A percentile compares a stretch with the other conserved stretches of the same genome.
Conservation (phyloP, 2,797 vertebrate genomes). For the Ctenopoma multispine region DNA sequence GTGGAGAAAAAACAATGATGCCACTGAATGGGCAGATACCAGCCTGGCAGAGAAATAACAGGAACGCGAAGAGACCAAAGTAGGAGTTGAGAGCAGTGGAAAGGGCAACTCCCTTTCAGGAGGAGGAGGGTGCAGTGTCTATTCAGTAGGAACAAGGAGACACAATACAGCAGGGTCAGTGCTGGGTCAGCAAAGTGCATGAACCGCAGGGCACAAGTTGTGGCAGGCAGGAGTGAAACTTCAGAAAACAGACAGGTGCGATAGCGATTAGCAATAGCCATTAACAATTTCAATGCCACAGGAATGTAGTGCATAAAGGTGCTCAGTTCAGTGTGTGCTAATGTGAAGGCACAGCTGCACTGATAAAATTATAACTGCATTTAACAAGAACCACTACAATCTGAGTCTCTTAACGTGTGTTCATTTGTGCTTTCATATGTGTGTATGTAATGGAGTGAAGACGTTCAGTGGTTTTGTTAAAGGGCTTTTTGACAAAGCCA, state of each 20-base stretch:
- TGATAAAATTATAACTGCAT: background rate
- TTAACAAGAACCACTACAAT: background rate
- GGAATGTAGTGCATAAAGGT: slow-evolving; percentile 32
- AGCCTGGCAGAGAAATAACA: slow-evolving; percentile 75
- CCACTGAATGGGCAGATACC: slow-evolving; percentile 17
- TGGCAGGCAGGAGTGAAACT: slow-evolving; percentile 55
- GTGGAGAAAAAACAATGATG: slow-evolving; percentile 21
- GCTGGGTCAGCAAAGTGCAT: slow-evolving; percentile 92
- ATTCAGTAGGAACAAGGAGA: slow-evolving; percentile 74
- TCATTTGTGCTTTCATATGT: background rate
- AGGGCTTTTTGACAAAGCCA: slow-evolving; percentile 55
- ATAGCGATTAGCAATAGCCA: slow-evolving; percentile 29
- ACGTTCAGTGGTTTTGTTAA: slow-evolving; percentile 49
- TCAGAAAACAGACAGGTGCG: slow-evolving; percentile 56
- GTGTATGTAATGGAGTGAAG: slow-evolving; percentile 34
- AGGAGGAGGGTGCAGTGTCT: slow-evolving; percentile 79
- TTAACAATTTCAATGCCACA: slow-evolving; percentile 23
- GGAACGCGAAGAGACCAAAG: slow-evolving; percentile 87
- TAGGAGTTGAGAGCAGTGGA: slow-evolving; percentile 78
- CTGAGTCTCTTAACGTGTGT: background rate
- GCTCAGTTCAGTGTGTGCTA: background rate
- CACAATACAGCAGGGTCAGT: slow-evolving; percentile 87
- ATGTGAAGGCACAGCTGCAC: background rate
- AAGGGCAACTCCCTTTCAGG: slow-evolving; percentile 79
- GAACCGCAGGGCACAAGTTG: slow-evolving; percentile 78